Evolutionary conservation across 2,888 invertebrate genomes (phyloP), one percentile per base, ranked within the genome.

Genomic region (Andricus quercusramuli): DNA sequence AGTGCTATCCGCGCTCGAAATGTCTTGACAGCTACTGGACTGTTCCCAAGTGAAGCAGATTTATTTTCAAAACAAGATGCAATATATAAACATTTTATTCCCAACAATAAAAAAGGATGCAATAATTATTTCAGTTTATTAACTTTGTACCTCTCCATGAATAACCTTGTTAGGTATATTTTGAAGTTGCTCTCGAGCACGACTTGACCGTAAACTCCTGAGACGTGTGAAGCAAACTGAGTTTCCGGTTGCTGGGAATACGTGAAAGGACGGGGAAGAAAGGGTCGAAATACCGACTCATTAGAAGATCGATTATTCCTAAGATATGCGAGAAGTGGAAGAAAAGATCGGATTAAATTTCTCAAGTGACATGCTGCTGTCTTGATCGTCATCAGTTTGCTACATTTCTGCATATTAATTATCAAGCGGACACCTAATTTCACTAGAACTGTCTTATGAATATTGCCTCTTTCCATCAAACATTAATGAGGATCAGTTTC

Each of bases 171-270:
- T 64, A 74, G 29, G 20, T 74, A 29, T 51, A 74, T 32, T 74
- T 74, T 29, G 29, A 64, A 17, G 64, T 25, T 29, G 6, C 29
- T 62, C 17, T 15, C 1, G 51, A 74, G 70, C 70, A 74, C 70
- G 70, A 74, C 47, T 68, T 47, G 44, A 68, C 47, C 68, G 70
- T 74, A 32, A 74, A 74, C 70, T 74, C 25, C 8, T 74, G 47
- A 56, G 29, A 74, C 74, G 56, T 74, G 74, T 56, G 74, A 74
- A 17, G 56, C 74, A 74, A 74, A 74, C 51, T 51, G 51, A 56
- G 47, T 56, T 74, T 51, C 37, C 20, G 3, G 9, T 32, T 56
- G 25, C 25, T 29, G 9, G 70, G 6, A 74, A 56, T 74, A 74
- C 32, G 51, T 74, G 51, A 56, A 74, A 51, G 13, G 47, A 70